Evolutionary conservation across 1,140 invertebrate species (phyloP), one percentile per base, ranked within the genome.

Genomic region (Leguminivora glycinivorella): DNA sequence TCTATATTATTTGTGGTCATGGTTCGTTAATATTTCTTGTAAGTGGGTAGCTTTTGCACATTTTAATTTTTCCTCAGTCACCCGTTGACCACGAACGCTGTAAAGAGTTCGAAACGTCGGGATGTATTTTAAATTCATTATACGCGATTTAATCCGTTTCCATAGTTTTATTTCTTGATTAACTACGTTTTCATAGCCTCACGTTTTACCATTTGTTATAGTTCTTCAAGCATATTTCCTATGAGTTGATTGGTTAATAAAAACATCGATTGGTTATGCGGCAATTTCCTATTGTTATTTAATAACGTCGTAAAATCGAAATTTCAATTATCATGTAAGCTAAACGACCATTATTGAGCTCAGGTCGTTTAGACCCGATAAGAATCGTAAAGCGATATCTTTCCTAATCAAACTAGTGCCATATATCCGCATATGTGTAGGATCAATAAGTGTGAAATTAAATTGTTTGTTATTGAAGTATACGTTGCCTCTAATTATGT

Each of bases 371-470:
- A 22, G 47, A 2, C 47, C 19, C 47, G n/a, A 63, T 63, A 63
- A 17, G 25, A 17, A 25, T 29, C 58, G 25, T 63, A 63, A 63
- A 63, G 58, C 58, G 25, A 63, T 63, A 63, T 63, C 58, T 63
- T 29, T 17, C 66, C 66, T 40, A 67, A 67, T 67, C 66, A 34
- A 67, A 10, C 4, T 43, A 34, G 31, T 29, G 17, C 17, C 31
- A 31, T 34, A 63, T 63, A 29, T 63, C 25, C 26, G 68, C 29
- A 43, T 47, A 19, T 31, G 40, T 22, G n/a, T 31, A 1, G 26
- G 19, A 40, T 74, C 74, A 81, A 81, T 81, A 76, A 73, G 67
- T 81, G 79, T 79, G 75, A 76, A 81, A 81, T 79, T 56, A 74
- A 81, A 80, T 72, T 63, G 73, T 72, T 77, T 69, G 71, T 58